A percentile compares a stretch with the other conserved stretches of the same genome.
Conservation (phyloP, 2,113 vertebrate genomes). For the Solea solea region DNA sequence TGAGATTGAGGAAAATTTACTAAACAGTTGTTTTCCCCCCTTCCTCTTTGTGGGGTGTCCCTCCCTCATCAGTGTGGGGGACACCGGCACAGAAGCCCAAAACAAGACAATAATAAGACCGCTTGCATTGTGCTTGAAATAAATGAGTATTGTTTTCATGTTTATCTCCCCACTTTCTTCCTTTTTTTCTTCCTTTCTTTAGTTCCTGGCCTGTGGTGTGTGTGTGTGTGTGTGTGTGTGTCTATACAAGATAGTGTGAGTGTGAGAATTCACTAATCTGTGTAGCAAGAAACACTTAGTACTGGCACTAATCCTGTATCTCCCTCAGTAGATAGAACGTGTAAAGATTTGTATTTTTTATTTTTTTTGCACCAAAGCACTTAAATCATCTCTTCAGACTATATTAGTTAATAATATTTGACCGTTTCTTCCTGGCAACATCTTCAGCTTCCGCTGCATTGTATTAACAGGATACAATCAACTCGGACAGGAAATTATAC, state of each 20-base stretch:
- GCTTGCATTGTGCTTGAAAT: slow-evolving; percentile 38
- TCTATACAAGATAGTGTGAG: slow-evolving; percentile 22
- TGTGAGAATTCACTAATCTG: slow-evolving; percentile 21
- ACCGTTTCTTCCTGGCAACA: background rate
- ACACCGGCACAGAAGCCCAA: slow-evolving; percentile 33
- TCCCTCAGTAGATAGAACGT: slow-evolving; percentile 17
- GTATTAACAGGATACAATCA: background rate
- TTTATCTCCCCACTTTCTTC: slow-evolving; percentile 19
- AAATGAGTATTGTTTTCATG: slow-evolving; percentile 41
- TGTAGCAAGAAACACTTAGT: slow-evolving; percentile 9
- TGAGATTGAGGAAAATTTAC: slow-evolving; percentile 11
- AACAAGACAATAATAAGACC: slow-evolving; percentile 19
- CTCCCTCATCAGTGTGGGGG: background rate
- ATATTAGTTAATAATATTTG: background rate
- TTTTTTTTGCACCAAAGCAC: slow-evolving; percentile 38
- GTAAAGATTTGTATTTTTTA: slow-evolving; percentile 5
- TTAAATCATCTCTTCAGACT: slow-evolving; percentile 16
- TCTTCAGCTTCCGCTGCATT: background rate
- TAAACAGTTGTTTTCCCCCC: slow-evolving; percentile 26
- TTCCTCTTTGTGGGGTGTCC: background rate
- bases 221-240: slow-evolving; percentile 4
- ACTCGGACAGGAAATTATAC: background rate
- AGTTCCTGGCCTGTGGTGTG: background rate
- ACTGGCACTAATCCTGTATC: background rate
- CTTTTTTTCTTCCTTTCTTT: background rate